Evolutionary conservation across 2,113 vertebrate genomes (phyloP).

Genomic region (Rhizomys pruinosus): DNA sequence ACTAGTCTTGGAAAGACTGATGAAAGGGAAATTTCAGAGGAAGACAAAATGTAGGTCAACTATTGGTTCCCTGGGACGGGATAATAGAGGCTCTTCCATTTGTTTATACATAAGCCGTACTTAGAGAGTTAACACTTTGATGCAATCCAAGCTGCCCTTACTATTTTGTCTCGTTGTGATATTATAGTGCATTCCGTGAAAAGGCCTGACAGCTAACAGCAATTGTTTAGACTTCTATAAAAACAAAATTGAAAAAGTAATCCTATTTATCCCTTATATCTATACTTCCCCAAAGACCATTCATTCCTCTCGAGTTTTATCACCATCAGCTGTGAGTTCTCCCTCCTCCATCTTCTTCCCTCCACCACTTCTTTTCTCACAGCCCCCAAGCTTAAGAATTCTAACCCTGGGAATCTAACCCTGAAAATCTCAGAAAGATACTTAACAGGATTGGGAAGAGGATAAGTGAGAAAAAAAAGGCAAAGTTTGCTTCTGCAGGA

Average conservation of each 20-base stretch:
- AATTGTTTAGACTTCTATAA: neutral
- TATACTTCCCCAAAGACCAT: neutral
- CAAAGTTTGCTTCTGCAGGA: neutral
- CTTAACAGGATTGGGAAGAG: neutral
- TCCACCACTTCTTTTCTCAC: neutral
- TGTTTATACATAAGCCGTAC: neutral
- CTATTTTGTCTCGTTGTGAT: neutral
- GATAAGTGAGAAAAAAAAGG: neutral
- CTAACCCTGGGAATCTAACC: neutral
- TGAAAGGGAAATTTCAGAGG: neutral
- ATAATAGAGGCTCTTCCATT: neutral
- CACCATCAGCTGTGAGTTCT: neutral
- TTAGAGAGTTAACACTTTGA: conserved; percentile 3
- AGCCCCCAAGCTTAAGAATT: neutral
- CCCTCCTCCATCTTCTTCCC: neutral
- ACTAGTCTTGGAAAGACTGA: neutral
- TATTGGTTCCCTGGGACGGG: neutral
- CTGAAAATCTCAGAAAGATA: conserved; percentile 7
- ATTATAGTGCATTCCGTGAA: neutral
- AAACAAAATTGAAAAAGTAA: conserved; percentile 36
- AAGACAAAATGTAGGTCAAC: neutral
- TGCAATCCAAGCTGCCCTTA: neutral
- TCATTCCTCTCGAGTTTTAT: neutral
- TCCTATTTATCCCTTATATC: neutral
- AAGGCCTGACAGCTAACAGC: neutral